Evolutionary conservation across 2,113 vertebrate genomes (phyloP), one percentile per base, ranked within the genome.

Genomic region (Oreochromis aureus): DNA sequence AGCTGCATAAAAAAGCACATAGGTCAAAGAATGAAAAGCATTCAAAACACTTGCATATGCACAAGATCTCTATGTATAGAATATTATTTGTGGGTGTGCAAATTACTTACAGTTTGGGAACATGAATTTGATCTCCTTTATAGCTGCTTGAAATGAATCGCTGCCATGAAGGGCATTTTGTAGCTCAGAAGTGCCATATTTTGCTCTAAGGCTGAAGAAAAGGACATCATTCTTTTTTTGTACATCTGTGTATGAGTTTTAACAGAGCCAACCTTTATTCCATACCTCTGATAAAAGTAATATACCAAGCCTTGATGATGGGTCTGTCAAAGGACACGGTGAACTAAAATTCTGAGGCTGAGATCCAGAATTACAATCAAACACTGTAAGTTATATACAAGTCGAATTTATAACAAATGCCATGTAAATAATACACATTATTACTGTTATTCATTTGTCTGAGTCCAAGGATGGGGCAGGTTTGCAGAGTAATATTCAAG

Each of bases 81-180:
- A 80, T 4, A 24, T 5, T 22, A 51, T 59, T 46, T 81, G 22
- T 76, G 46, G 27, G 16, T 22, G 41, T 63, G 51, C 80, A 6
- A 24, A 16, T 32, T 10, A 95, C 94, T 94, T 96, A 99, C 99
- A 96, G 94, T 97, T 96, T 90, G 98, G 97, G 93, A 99, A 99
- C 94, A 99, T 97, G 92, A 98, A 99, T 83, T 94, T 95, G 87
- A 99, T 98, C 94, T 99, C 99, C 83, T 94, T 97, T 94, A 98
- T 97, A 51, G 98, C 97, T 44, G 96, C 95, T 30, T 94, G 93
- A 92, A 96, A 96, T 39, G 94, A 97, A 36, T 95, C 89, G 81
- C 99, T 99, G 85, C 98, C 99, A 3, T 99, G 98, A 82, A 99
- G 96, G 1, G 96, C 98, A 7, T 99, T 99, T 85, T 97, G 96